Evolutionary conservation across 2,888 invertebrate genomes (phyloP).

Genomic region (Sinelater perroti): DNA sequence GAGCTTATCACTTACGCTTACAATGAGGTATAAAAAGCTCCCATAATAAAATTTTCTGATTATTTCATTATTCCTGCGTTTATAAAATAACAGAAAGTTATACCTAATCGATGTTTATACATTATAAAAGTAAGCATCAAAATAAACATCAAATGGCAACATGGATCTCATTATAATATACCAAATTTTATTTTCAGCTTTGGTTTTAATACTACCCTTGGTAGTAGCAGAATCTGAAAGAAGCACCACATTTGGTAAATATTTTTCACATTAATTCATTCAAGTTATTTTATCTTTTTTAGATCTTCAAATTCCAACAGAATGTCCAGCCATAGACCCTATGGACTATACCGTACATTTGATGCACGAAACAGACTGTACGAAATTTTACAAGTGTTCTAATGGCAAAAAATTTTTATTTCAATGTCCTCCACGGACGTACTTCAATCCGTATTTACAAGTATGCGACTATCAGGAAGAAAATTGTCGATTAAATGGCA

Average conservation of each 20-base stretch:
- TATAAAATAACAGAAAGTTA: too few species aligned
- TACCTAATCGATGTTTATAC: too few species aligned
- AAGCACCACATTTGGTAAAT: not conserved
- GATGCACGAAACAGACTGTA: constrained; percentile 30
- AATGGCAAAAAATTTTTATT: constrained; percentile 12
- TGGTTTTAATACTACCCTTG: constrained; percentile 2
- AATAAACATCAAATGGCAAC: too few species aligned
- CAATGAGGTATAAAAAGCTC: too few species aligned
- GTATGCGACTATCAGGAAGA: constrained; percentile 17
- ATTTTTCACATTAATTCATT: not conserved
- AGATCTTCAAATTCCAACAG: constrained; percentile 13
- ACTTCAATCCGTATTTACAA: constrained; percentile 17
- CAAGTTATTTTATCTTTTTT: not conserved
- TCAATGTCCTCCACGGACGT: constrained; percentile 12
- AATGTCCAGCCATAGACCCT: constrained; percentile 29
- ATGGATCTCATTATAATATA: too few species aligned
- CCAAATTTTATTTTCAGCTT: not conserved
- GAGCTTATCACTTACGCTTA: too few species aligned
- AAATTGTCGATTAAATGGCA: not conserved
- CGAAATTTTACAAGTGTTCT: constrained; percentile 33
- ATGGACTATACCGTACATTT: constrained; percentile 19
- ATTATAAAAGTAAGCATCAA: too few species aligned
- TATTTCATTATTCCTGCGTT: too few species aligned
- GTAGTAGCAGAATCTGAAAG: not conserved
- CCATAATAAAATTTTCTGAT: too few species aligned